These are phyloP conservation scores for Gallinago undulata DNA, from an alignment of 2,113 vertebrate species.

Conservation along the genomic window DNA sequence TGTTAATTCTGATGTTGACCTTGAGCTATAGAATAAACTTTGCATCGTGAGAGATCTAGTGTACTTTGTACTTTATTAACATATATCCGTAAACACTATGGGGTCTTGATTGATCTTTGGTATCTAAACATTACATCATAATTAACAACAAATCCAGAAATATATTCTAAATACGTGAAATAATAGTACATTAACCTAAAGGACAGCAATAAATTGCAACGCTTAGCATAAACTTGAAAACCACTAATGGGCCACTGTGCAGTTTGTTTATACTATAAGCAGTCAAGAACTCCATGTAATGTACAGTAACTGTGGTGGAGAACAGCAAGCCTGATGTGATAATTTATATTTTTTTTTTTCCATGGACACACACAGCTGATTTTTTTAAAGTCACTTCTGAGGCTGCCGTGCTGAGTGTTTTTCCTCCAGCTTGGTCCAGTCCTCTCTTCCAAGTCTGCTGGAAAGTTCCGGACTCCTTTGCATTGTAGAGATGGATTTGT, in stretches of 20 bases:
- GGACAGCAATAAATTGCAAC: slow-evolving; percentile 64
- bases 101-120: slow-evolving; percentile 52
- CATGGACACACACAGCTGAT: neutral
- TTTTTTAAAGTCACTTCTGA: neutral
- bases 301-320: neutral
- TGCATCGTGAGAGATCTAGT: neutral
- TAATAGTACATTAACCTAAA: slow-evolving; percentile 64
- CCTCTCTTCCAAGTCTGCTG: neutral
- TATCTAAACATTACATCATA: slow-evolving; percentile 65
- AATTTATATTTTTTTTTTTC: neutral
- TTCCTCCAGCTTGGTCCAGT: neutral
- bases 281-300: slow-evolving; percentile 36
- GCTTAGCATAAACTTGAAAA: slow-evolving; percentile 62
- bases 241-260: slow-evolving; percentile 66
- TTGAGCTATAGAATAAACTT: slow-evolving; percentile 46
- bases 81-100: slow-evolving; percentile 34
- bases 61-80: slow-evolving; percentile 41
- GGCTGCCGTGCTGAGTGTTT: neutral
- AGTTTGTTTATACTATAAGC: slow-evolving; percentile 39
- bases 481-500: neutral
- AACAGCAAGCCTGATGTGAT: neutral
- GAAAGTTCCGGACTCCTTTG: accelerated
- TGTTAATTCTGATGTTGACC: slow-evolving; percentile 32
- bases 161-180: slow-evolving; percentile 65
- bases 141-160: slow-evolving; percentile 65